Evolutionary conservation across 2,113 vertebrate species (phyloP).

Genomic region (Mionectes macconnelli): DNA sequence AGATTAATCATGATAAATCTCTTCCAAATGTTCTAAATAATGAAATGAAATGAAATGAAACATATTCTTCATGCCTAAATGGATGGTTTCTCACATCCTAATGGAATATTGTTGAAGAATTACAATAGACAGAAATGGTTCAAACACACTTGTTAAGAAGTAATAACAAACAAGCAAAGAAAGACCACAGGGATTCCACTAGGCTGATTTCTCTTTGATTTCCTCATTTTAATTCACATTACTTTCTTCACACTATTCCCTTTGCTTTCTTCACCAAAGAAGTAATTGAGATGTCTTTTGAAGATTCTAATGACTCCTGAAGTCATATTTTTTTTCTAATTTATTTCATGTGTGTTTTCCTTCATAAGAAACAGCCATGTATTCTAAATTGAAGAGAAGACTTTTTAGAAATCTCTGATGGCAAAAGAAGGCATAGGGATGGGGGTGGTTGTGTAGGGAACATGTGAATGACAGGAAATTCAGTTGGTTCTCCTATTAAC

Average conservation of each 20-base stretch:
- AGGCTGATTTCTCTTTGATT: neutral
- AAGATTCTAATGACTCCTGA: neutral
- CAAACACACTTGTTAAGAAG: neutral
- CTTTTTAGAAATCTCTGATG: neutral
- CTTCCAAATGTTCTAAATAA: slow-evolving; percentile 17
- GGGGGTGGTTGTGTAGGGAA: neutral
- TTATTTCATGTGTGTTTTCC: neutral
- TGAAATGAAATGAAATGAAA: slow-evolving; percentile 6
- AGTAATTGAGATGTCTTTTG: neutral
- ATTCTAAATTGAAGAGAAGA: neutral
- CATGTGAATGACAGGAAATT: neutral
- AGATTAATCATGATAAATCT: slow-evolving; percentile 24
- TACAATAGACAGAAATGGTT: neutral
- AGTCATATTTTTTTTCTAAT: neutral
- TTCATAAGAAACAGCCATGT: neutral
- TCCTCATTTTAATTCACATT: neutral
- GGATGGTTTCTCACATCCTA: slow-evolving; percentile 21
- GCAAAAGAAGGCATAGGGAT: neutral
- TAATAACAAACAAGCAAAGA: slow-evolving; percentile 11
- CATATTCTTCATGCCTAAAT: neutral
- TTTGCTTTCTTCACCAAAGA: neutral
- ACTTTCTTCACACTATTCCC: neutral
- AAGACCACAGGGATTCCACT: neutral
- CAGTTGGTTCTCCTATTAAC: neutral
- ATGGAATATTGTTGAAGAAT: slow-evolving; percentile 17